Evolutionary conservation across 2,888 invertebrate species (phyloP).

Genomic region (Hypsopygia costalis): DNA sequence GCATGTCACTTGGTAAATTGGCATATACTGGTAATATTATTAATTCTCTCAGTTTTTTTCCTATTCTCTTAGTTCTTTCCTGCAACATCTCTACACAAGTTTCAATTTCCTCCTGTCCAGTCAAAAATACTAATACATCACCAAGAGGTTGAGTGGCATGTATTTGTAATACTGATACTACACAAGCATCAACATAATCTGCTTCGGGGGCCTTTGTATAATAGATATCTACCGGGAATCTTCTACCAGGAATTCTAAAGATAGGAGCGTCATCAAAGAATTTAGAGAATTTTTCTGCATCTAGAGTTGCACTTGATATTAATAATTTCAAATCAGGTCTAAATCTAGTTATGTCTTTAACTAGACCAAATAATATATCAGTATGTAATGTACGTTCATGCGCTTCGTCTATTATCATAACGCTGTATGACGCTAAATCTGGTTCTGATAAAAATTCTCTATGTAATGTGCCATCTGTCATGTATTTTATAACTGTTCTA

Average conservation of each 20-base stretch:
- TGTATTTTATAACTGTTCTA: constrained; percentile 97
- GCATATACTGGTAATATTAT: constrained; percentile 98
- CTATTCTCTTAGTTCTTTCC: constrained; percentile 94
- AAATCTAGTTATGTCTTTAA: constrained; percentile 97
- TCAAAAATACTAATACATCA: constrained; percentile 97
- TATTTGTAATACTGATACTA: constrained; percentile 98
- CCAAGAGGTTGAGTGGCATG: constrained; percentile 98
- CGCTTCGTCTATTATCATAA: constrained; percentile 99
- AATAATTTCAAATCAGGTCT: constrained; percentile 96
- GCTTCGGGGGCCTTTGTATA: constrained; percentile 99
- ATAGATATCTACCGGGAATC: constrained; percentile 99
- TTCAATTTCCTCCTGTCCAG: constrained; percentile 95
- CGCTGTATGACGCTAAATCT: constrained; percentile 96
- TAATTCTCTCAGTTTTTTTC: constrained; percentile 95
- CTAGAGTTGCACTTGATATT: constrained; percentile 98
- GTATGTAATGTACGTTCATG: constrained; percentile 99
- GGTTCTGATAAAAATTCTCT: constrained; percentile 99
- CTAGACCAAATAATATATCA: constrained; percentile 98
- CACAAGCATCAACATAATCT: constrained; percentile 98
- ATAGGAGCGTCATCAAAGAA: constrained; percentile 99
- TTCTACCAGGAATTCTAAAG: constrained; percentile 97
- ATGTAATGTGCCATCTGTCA: constrained; percentile 99
- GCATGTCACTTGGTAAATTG: constrained; percentile 99
- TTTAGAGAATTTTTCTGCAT: constrained; percentile 98
- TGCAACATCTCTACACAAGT: constrained; percentile 93